Conservation (phyloP, 2,797 vertebrate genomes). For the Poecilia wingei region DNA sequence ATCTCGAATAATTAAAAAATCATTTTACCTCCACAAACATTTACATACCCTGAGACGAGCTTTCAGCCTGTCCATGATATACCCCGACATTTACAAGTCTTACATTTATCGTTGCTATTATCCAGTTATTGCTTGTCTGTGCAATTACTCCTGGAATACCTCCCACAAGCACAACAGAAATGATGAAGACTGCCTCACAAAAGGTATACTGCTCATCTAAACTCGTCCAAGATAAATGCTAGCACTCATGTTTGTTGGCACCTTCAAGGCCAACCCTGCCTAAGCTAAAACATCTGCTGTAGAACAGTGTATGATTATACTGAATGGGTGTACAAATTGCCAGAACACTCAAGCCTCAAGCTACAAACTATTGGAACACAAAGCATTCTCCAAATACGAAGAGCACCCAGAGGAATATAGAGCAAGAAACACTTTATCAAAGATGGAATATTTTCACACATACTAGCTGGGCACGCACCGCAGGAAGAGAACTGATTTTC, state of each 20-base stretch:
- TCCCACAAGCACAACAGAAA: not conserved
- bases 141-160: not conserved
- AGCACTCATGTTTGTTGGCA: constrained; percentile 7
- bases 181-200: not conserved
- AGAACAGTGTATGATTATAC: constrained; percentile 32
- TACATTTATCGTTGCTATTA: not conserved
- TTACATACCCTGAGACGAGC: not conserved
- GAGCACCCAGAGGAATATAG: constrained; percentile 43
- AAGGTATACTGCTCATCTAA: constrained; percentile 5
- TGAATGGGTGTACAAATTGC: constrained; percentile 40
- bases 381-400: constrained; percentile 43
- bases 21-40: not conserved
- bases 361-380: constrained; percentile 47
- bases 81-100: not conserved
- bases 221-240: constrained; percentile 6
- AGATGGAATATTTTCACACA: constrained; percentile 68
- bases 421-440: constrained; percentile 44
- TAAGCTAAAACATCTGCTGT: constrained; percentile 14
- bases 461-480: constrained; percentile 47
- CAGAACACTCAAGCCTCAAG: constrained; percentile 49
- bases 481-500: constrained; percentile 58
- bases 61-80: not conserved
- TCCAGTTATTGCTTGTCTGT: not conserved
- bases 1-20: not conserved
- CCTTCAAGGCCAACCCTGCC: constrained; percentile 13